Evolutionary conservation across 2,113 vertebrate genomes (phyloP), one percentile per base, ranked within the genome.

Genomic region (Phoenicopterus ruber): DNA sequence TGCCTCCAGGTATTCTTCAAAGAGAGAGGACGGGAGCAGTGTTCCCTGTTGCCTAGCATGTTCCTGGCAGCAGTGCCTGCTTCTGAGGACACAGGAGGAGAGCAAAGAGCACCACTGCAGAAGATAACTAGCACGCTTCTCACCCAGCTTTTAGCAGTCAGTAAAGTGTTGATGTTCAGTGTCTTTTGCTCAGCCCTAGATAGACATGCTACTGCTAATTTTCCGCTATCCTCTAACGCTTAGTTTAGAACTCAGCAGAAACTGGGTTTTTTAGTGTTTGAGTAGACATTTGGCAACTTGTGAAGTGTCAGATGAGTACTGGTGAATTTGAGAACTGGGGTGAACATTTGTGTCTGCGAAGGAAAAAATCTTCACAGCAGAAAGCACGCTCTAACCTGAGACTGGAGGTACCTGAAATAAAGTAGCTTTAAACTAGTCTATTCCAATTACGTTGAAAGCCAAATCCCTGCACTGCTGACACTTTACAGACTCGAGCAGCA

Each of bases 201-300:
- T 0, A 94, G 78, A 85, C 57, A 34, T 3, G 12, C 69, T 52
- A 10, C 36, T 17, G 15, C 81, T 85, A 4, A 87, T 91, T 85
- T 65, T 78, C 90, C 52, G 58, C 78, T 81, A 21, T 87, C 40
- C 66, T 61, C 1, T 69, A 71, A 94, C 95, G 83, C 93, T 86
- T 79, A 78, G 49, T 58, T 95, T 87, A 85, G 78, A 96, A 44
- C 63, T 86, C 77, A 0, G 69, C 72, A 95, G 63, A 92, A 96
- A 85, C 42, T 5, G 20, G 66, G 59, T 11, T 88, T 97, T 91
- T 58, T 66, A 89, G 61, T 40, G 57, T 93, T 80, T 40, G 84
- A 94, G 70, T 3, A 93, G 95, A 96, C 96, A 93, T 96, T 93
- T 97, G 96, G 94, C 91, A 96, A 69, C 61, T 76, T 94, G 95